Evolutionary conservation across 2,797 vertebrate species (phyloP), one percentile per base, ranked within the genome.

Genomic region (Poecilia gillii): DNA sequence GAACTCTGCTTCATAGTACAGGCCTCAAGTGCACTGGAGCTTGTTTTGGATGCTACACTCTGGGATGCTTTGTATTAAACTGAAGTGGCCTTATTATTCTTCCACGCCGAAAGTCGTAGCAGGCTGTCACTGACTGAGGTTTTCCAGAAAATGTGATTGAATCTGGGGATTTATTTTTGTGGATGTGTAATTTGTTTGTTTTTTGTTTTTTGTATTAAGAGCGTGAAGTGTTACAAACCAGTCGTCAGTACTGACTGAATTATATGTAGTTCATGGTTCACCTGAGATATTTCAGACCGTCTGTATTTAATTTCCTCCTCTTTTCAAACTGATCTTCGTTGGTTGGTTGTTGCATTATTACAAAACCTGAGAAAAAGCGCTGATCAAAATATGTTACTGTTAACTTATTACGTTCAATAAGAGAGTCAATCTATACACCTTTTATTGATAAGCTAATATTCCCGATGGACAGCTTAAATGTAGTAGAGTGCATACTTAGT

Each of bases 1-100:
- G 23, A 71, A 45, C 8, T 43, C 23, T 70, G 66, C 66, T n/a
- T 45, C 14, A 2, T 7, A 28, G 68, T 13, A 71, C 68, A 45
- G 68, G 23, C 9, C 68, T 46, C 82, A 78, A 59, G 53, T 87
- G 68, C 68, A 66, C 53, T 72, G 23, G 73, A 49, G 79, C 80
- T 16, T 66, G 64, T 81, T 82, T 83, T 77, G 25, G 43, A 31
- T 64, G 74, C 23, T 46, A 75, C 39, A 23, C 18, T 46, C 28
- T 73, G 4, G 33, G 72, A 74, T 55, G 64, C 73, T 36, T 89
- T 82, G 25, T 49, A 45, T 77, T 72, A 81, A 87, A 76, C 81
- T 80, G 23, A 92, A 91, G 90, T 90, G 89, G 53, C 92, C 92
- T 93, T 93, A 88, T 93, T 93, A 88, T 86, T 82, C 45, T 82